Percentiles rank a stretch among this genome's conserved stretches.
phyloP scores from a whole-genome alignment of 2,797 vertebrate genomes.

The Lindbergichthys nudifrons region DNA sequence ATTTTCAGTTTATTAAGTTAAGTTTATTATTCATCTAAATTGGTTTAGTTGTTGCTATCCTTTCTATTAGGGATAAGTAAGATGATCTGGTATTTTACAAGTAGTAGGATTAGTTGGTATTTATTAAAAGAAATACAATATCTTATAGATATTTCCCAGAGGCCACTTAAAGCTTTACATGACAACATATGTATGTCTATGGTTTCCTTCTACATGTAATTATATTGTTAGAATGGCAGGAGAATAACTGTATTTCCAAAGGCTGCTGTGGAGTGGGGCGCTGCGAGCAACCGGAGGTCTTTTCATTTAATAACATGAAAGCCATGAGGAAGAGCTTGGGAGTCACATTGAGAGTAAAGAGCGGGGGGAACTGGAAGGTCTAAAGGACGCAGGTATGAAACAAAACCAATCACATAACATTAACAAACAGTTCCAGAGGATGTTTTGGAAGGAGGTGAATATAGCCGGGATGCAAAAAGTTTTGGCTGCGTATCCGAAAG shows the following conservation, averaged over 20 bases:
- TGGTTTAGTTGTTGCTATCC: too few species aligned
- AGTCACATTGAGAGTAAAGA: constrained; percentile 26
- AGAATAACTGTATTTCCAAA: constrained; percentile 49
- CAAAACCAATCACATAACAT: constrained; percentile 14
- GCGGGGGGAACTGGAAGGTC: constrained; percentile 1
- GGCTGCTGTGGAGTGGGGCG: constrained; percentile 28
- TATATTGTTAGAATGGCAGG: constrained; percentile 38
- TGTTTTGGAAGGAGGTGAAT: constrained; percentile 9
- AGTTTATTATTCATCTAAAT: too few species aligned
- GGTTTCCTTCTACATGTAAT: constrained; percentile 24
- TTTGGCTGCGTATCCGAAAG: constrained; percentile 22
- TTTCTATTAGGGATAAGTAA: too few species aligned
- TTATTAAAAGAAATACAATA: too few species aligned
- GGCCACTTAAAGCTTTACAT: too few species aligned
- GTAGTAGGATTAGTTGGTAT: too few species aligned
- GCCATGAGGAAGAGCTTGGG: constrained; percentile 33
- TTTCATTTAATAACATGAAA: constrained; percentile 54
- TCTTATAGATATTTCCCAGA: too few species aligned
- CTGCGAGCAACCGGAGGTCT: constrained; percentile 39
- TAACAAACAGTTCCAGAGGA: constrained; percentile 15
- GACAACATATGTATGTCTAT: too few species aligned
- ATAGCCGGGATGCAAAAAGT: not conserved
- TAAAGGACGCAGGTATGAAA: constrained; percentile 23
- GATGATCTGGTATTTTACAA: too few species aligned
- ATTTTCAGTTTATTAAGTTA: too few species aligned